These are phyloP conservation scores for Macrosteles quadrilineatus DNA, from an alignment of 1,140 invertebrate species.

Conservation along the genomic window DNA sequence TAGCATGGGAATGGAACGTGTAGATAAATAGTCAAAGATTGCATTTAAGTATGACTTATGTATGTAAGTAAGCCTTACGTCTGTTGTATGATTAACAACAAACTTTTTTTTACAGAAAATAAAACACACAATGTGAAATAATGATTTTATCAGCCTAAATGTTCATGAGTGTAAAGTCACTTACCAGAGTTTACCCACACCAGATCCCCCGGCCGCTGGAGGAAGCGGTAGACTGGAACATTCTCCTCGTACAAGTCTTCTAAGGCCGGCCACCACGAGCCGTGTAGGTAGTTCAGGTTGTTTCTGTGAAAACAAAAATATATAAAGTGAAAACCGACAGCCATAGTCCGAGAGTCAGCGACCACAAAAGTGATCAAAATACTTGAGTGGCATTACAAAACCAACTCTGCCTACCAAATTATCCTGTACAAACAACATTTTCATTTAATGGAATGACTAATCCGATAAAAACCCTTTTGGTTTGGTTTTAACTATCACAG, in stretches of 20 bases:
- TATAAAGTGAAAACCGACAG: conserved; percentile 29
- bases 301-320: conserved; percentile 68
- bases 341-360: too few relatives aligned
- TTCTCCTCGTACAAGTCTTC: conserved; percentile 94
- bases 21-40: too few relatives aligned
- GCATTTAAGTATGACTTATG: too few relatives aligned
- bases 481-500: too few relatives aligned
- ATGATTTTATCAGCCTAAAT: too few relatives aligned
- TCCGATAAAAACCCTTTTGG: too few relatives aligned
- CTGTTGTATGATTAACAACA: too few relatives aligned
- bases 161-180: not conserved
- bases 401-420: too few relatives aligned
- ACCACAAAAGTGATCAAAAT: not conserved
- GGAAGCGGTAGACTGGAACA: conserved; percentile 97
- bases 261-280: conserved; percentile 99
- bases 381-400: not conserved
- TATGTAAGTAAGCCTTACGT: too few relatives aligned
- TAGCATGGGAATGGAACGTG: too few relatives aligned
- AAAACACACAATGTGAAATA: too few relatives aligned
- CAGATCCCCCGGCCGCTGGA: conserved; percentile 96
- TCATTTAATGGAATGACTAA: not conserved
- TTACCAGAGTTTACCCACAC: conserved; percentile 97
- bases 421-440: not conserved
- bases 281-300: conserved; percentile 94
- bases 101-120: too few relatives aligned